Percentiles rank a stretch among this genome's conserved stretches.
phyloP scores from a whole-genome alignment of 2,113 vertebrate species.

The Chascanopsetta lugubris region DNA sequence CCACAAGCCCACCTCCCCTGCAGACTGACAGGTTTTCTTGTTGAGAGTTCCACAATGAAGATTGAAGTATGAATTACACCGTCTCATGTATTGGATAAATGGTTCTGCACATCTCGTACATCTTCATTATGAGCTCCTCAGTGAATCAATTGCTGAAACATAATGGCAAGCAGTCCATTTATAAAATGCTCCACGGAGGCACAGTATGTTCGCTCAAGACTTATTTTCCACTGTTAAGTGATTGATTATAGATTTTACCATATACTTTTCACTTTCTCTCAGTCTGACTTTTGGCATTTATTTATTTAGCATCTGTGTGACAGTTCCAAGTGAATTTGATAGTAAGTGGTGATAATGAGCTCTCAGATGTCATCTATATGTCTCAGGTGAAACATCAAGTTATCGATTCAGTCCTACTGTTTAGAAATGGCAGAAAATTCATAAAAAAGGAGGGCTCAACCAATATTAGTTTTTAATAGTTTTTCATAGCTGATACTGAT shows the following conservation, averaged over 20 bases:
- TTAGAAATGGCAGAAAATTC: background rate
- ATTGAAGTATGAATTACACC: slow-evolving; percentile 76
- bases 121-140: slow-evolving; percentile 78
- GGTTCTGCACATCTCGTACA: slow-evolving; percentile 66
- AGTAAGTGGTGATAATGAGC: slow-evolving; percentile 22
- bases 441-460: too few species aligned
- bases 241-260: slow-evolving; percentile 46
- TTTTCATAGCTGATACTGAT: too few species aligned
- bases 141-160: slow-evolving; percentile 70
- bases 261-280: slow-evolving; percentile 23
- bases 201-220: slow-evolving; percentile 46
- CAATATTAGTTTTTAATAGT: too few species aligned
- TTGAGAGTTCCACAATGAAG: slow-evolving; percentile 70
- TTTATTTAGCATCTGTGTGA: background rate
- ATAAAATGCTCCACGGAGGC: slow-evolving; percentile 63
- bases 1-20: slow-evolving; percentile 51
- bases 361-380: background rate
- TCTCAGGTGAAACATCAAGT: background rate
- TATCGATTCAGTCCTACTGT: slow-evolving; percentile 1
- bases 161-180: slow-evolving; percentile 72
- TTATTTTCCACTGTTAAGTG: slow-evolving; percentile 59
- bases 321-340: slow-evolving; percentile 17
- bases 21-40: slow-evolving; percentile 65
- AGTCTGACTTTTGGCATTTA: slow-evolving; percentile 25
- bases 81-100: slow-evolving; percentile 75